Evolutionary conservation across 2,113 vertebrate species (phyloP), one percentile per base, ranked within the genome.

Genomic region (Cricetomys ansorgei): DNA sequence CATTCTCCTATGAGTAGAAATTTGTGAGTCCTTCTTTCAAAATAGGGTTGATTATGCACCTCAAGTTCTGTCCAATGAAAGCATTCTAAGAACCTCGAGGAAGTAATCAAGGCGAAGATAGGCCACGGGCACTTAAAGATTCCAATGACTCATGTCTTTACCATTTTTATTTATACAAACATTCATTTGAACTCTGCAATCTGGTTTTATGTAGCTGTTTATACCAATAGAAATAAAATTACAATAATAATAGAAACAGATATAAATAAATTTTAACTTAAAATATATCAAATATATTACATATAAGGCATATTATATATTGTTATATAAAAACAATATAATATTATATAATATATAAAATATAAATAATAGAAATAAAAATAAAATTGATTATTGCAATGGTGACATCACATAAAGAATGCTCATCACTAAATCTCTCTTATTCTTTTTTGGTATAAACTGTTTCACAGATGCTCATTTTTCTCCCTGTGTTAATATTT

Each of bases 391-490:
- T n/a, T 23, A 73, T 83, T 75, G 2, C 48, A 83, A 19, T 85
- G 92, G 27, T 96, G 92, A 95, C 48, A 84, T 73, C 92, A 17
- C 4, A 93, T 5, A 67, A 50, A 83, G 84, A 92, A 72, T 96
- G 40, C 13, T 97, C 64, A 87, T 96, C 31, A 23, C 29, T 90
- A 92, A 92, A 43, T 29, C n/a, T 97, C 50, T 45, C 79, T 57
- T 94, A 1, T 29, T 94, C 2, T 96, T 79, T 97, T 83, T 70
- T 43, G 40, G 40, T 59, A 57, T 85, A 1, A 96, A 89, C 86
- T 64, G 57, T 97, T 97, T 89, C 86, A 91, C 94, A 97, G 81
- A 96, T 80, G 81, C 85, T 75, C 50, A 53, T 97, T 97, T 95
- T 25, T 70, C 87, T 92, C 7, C 65, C 72, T 94, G 50, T 31